These are phyloP conservation scores for Paragorgia papillata DNA, from an alignment of 92 coral and sea anemone genomes.

Conservation along the genomic window DNA sequence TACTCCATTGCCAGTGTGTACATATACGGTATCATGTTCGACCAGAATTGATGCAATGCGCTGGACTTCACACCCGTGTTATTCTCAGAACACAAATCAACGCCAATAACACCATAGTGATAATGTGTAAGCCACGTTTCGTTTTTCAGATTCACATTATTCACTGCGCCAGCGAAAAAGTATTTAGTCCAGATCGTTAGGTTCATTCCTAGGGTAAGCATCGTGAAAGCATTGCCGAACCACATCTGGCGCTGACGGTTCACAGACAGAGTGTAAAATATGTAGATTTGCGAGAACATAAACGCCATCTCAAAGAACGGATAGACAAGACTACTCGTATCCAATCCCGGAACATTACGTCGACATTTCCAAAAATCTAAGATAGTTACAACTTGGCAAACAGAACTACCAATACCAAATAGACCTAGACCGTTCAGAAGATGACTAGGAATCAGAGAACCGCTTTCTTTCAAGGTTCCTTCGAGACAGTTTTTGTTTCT, in stretches of 20 bases:
- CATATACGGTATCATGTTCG: not conserved
- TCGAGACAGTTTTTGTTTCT: not conserved
- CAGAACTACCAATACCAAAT: conserved; percentile 21
- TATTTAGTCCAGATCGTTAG: conserved; percentile 35
- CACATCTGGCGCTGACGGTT: conserved; percentile 9
- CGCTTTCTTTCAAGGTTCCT: not conserved
- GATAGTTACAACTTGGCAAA: conserved; percentile 1
- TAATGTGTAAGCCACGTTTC: conserved; percentile 12
- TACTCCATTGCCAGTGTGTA: conserved; percentile 49
- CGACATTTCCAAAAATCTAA: conserved; percentile 26
- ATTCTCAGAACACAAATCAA: not conserved
- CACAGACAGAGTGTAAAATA: conserved; percentile 31
- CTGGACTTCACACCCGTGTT: conserved; percentile 17
- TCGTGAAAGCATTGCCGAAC: conserved; percentile 18
- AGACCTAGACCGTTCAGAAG: conserved; percentile 21
- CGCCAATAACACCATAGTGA: not conserved
- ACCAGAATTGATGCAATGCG: conserved; percentile 5
- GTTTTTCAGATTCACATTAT: not conserved
- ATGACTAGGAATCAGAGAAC: conserved; percentile 22
- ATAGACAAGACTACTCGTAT: conserved; percentile 5
- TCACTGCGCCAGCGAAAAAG: conserved; percentile 22
- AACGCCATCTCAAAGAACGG: conserved; percentile 29
- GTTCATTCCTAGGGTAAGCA: conserved; percentile 40
- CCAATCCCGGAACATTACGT: conserved; percentile 1
- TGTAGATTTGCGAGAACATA: conserved; percentile 19